These are phyloP conservation scores for Rhagonycha fulva DNA, from an alignment of 2,888 invertebrate genomes.

Conservation along the genomic window DNA sequence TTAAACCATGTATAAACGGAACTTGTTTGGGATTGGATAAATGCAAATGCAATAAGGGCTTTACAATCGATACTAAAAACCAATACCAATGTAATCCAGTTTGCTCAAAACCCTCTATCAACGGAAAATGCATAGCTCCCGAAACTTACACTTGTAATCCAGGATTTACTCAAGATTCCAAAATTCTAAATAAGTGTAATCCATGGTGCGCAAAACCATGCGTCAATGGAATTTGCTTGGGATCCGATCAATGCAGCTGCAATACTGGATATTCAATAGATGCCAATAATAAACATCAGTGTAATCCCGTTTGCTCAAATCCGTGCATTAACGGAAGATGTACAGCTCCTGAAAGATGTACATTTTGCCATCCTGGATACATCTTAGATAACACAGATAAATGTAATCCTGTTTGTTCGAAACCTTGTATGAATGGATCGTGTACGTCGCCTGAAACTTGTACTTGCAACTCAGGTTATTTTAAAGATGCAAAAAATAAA, in stretches of 20 bases:
- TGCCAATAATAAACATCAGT: constrained; percentile 21
- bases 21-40: constrained; percentile 35
- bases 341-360: constrained; percentile 33
- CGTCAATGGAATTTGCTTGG: constrained; percentile 47
- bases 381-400: constrained; percentile 8
- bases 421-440: constrained; percentile 31
- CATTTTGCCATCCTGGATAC: constrained; percentile 31
- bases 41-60: constrained; percentile 43
- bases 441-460: constrained; percentile 47
- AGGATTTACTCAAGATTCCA: constrained; percentile 33
- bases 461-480: constrained; percentile 34
- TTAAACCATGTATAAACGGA: constrained; percentile 25
- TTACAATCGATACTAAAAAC: constrained; percentile 3
- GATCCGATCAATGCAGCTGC: constrained; percentile 51
- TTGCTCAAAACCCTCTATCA: constrained; percentile 14
- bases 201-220: constrained; percentile 44
- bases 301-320: constrained; percentile 36
- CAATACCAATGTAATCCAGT: not conserved
- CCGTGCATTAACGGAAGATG: constrained; percentile 54
- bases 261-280: constrained; percentile 38
- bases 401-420: constrained; percentile 51
- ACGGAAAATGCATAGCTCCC: constrained; percentile 34
- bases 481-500: constrained; percentile 17
- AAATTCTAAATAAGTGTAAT: constrained; percentile 23
- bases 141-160: constrained; percentile 31